These are phyloP conservation scores for Sebastes matsubarae DNA, from an alignment of 2,797 vertebrate genomes.

Conservation along the genomic window DNA sequence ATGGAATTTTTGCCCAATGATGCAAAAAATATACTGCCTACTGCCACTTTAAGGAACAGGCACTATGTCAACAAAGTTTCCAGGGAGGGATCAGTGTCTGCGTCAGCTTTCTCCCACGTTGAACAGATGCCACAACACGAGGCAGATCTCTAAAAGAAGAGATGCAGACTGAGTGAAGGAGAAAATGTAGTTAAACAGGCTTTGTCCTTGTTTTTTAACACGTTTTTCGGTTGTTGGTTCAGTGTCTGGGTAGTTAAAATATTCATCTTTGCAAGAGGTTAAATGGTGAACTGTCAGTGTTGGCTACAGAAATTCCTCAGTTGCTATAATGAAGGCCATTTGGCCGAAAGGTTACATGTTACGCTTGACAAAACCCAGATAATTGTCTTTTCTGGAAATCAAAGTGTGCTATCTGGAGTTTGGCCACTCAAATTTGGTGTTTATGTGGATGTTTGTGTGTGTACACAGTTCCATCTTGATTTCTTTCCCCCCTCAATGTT, in stretches of 20 bases:
- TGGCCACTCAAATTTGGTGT: background rate
- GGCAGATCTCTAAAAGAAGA: background rate
- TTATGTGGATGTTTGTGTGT: background rate
- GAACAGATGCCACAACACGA: constrained; percentile 33
- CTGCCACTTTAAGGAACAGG: background rate
- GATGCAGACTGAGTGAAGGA: background rate
- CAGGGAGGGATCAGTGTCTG: constrained; percentile 21
- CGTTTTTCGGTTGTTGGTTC: background rate
- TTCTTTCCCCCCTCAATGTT: background rate
- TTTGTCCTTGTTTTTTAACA: background rate
- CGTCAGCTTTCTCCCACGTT: constrained; percentile 32
- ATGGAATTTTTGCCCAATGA: too few relatives aligned
- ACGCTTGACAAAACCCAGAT: background rate
- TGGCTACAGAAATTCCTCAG: background rate
- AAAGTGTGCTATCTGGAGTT: background rate
- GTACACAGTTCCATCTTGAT: background rate
- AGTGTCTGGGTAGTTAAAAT: background rate
- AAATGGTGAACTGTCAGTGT: background rate
- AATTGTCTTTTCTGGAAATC: background rate
- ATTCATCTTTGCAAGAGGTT: background rate
- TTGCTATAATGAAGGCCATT: background rate
- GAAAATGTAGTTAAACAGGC: background rate
- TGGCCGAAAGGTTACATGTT: background rate
- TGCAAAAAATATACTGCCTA: too few relatives aligned
- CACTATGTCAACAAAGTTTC: constrained; percentile 29